phyloP scores from a whole-genome alignment of 2,888 invertebrate species.

The Anoplius nigerrimus region DNA sequence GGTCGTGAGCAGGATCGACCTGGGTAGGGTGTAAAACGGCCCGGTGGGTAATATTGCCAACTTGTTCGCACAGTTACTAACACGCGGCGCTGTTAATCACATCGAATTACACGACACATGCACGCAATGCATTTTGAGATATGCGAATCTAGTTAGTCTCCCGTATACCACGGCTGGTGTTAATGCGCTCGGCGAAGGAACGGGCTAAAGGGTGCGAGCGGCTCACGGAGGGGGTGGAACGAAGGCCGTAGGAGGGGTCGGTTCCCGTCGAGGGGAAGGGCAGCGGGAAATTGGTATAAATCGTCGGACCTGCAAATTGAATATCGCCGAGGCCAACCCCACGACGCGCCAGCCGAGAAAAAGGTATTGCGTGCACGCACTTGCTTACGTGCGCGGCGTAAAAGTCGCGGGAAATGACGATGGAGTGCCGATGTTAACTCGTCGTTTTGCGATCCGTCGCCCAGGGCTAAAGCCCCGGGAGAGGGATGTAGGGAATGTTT shows the following conservation, averaged over 20 bases:
- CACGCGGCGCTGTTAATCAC: constrained; percentile 60
- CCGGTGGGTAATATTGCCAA: constrained; percentile 59
- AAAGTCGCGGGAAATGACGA: too few relatives aligned
- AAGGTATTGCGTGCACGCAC: too few relatives aligned
- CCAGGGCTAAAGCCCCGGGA: too few relatives aligned
- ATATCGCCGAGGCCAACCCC: constrained; percentile 37
- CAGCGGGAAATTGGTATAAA: constrained; percentile 52
- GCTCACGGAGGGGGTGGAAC: constrained; percentile 26
- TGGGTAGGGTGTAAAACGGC: constrained; percentile 42
- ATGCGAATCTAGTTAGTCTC: constrained; percentile 54
- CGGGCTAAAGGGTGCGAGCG: background rate
- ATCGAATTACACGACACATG: constrained; percentile 59
- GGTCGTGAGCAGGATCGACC: constrained; percentile 30
- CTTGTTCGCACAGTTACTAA: constrained; percentile 59
- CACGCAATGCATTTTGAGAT: constrained; percentile 55
- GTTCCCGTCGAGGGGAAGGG: constrained; percentile 1
- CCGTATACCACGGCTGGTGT: constrained; percentile 48
- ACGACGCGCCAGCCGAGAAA: background rate
- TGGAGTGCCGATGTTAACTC: too few relatives aligned
- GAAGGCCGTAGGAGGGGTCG: too few relatives aligned
- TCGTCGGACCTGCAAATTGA: constrained; percentile 43
- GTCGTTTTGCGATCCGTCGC: too few relatives aligned
- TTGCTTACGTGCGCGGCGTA: too few relatives aligned
- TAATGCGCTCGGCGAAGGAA: constrained; percentile 38
- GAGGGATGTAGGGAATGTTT: too few relatives aligned